Percentiles rank a stretch among this genome's conserved stretches.
Evolutionary conservation across 2,797 vertebrate species (phyloP).

Genomic region (Pseudochirops corinnae): DNA sequence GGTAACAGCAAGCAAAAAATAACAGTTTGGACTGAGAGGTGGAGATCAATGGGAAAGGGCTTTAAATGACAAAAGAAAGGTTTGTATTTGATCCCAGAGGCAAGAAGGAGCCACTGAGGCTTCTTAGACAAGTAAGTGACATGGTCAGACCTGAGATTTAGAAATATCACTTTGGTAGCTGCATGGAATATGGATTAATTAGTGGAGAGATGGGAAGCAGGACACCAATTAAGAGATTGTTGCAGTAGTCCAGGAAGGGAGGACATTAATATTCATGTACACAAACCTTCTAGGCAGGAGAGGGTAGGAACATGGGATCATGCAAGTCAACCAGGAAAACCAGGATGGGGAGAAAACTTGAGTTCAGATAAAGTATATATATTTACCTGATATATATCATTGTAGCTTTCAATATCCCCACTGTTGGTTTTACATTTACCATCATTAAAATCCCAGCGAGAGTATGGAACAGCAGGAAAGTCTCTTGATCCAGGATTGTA

Average conservation of each 20-base stretch:
- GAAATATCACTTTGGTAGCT: no score
- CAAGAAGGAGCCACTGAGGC: no score
- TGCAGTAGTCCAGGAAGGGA: background rate
- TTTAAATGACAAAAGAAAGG: no score
- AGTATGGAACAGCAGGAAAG: constrained; percentile 92
- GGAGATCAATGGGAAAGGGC: no score
- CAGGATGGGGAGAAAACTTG: background rate
- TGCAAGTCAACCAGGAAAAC: background rate
- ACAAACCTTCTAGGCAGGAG: background rate
- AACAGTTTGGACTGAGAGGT: no score
- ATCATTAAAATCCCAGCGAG: constrained; percentile 92
- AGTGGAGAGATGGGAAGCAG: background rate
- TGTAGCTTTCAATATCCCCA: constrained; percentile 91
- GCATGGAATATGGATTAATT: no score
- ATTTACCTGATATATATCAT: constrained; percentile 89
- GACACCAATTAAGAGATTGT: background rate
- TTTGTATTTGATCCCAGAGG: no score
- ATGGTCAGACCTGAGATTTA: no score
- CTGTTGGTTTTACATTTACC: constrained; percentile 90
- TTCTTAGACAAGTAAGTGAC: no score
- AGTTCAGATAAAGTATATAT: background rate
- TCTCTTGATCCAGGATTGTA: constrained; percentile 88
- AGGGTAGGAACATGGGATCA: background rate
- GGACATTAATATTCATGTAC: background rate
- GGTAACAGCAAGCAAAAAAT: no score